Evolutionary conservation across 2,113 vertebrate species (phyloP).

Genomic region (Festucalex cinctus): DNA sequence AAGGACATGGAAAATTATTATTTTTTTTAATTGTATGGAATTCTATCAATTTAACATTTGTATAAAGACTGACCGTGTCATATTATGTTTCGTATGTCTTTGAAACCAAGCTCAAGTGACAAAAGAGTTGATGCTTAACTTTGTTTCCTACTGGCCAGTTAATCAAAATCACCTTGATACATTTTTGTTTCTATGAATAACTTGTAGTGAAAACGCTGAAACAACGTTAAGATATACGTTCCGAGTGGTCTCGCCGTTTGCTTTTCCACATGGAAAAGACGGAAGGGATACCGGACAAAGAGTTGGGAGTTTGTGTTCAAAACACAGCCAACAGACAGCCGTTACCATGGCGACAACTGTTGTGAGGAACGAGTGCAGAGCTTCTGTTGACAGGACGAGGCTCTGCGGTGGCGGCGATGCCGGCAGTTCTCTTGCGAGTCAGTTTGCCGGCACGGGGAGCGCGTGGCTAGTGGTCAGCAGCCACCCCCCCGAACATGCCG

Average conservation of each 20-base stretch:
- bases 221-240: neutral
- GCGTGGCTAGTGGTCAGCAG: slow-evolving; percentile 10
- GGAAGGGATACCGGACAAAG: slow-evolving; percentile 35
- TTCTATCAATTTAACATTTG: too few relatives aligned
- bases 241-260: slow-evolving; percentile 18
- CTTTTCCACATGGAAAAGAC: slow-evolving; percentile 41
- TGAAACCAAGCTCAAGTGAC: too few relatives aligned
- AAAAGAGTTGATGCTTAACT: too few relatives aligned
- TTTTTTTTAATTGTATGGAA: too few relatives aligned
- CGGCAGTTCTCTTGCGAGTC: slow-evolving; percentile 12
- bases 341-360: slow-evolving; percentile 64
- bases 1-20: too few relatives aligned
- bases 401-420: slow-evolving; percentile 26
- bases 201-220: neutral
- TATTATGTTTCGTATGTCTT: too few relatives aligned
- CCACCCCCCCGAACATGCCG: slow-evolving; percentile 25
- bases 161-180: neutral
- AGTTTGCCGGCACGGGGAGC: slow-evolving; percentile 33
- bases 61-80: too few relatives aligned
- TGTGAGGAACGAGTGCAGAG: slow-evolving; percentile 48
- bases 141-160: neutral
- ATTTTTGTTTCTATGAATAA: neutral
- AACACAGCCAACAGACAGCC: slow-evolving; percentile 51
- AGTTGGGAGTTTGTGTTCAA: slow-evolving; percentile 51
- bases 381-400: slow-evolving; percentile 37